Evolutionary conservation across 2,888 invertebrate species (phyloP).

Genomic region (Drosophila prolongata): DNA sequence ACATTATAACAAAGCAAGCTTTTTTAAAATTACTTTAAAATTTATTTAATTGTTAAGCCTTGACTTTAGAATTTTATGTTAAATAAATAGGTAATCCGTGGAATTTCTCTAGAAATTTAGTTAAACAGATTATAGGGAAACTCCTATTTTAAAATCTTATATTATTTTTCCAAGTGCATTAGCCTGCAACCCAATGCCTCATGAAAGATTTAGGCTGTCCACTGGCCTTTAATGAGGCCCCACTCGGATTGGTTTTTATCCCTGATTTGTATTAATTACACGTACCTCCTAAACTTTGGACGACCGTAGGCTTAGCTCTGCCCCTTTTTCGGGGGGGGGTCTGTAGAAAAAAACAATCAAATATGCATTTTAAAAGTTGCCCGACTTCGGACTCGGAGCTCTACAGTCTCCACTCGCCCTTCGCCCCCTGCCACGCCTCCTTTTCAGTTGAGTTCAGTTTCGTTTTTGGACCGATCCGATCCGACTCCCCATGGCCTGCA

Average conservation of each 20-base stretch:
- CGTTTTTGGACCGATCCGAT: conserved; percentile 34
- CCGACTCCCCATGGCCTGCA: conserved; percentile 70
- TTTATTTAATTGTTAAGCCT: neutral
- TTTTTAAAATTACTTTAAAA: no score
- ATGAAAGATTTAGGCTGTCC: conserved; percentile 23
- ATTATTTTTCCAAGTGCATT: conserved; percentile 6
- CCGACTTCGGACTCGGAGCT: conserved; percentile 40
- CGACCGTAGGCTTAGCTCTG: conserved; percentile 35
- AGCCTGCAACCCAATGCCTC: neutral
- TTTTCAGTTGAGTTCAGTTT: conserved; percentile 28
- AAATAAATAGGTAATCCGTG: no score
- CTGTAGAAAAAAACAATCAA: conserved; percentile 63
- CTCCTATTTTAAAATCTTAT: neutral
- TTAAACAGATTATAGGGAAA: no score
- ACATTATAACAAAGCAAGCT: no score
- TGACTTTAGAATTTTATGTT: no score
- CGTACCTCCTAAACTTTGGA: conserved; percentile 3
- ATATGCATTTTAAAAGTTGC: conserved; percentile 78
- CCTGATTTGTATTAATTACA: conserved; percentile 52
- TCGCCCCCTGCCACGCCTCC: neutral
- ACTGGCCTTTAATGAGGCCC: conserved; percentile 60
- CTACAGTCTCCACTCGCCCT: conserved; percentile 18
- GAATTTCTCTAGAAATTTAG: no score
- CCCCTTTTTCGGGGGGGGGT: neutral
- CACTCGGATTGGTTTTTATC: conserved; percentile 35